These are phyloP conservation scores for Barnardius zonarius DNA, from an alignment of 2,113 vertebrate genomes.

Conservation along the genomic window DNA sequence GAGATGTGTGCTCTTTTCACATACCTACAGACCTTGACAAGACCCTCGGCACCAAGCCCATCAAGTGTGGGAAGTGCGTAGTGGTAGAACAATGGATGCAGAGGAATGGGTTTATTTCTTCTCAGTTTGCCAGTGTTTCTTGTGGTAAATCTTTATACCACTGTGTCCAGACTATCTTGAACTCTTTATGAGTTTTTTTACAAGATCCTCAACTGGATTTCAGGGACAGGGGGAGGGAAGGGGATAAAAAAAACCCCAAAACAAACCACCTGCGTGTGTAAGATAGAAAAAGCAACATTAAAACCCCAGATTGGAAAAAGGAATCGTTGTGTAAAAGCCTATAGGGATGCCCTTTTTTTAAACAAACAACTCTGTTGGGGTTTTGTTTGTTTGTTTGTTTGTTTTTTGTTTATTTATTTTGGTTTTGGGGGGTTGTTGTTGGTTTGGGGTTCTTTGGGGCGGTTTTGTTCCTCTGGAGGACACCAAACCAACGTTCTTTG, in stretches of 20 bases:
- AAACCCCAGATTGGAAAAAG: not conserved
- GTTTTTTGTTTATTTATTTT: not conserved
- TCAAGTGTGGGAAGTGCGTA: fast-evolving
- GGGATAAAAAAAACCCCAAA: not conserved
- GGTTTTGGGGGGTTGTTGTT: not conserved
- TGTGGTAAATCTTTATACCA: not conserved
- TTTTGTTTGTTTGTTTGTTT: not conserved
- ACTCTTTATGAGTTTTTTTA: not conserved
- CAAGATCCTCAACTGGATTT: not conserved
- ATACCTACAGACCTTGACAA: not conserved
- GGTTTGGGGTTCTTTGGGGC: not conserved
- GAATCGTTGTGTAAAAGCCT: not conserved
- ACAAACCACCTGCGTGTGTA: not conserved
- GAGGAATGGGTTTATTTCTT: not conserved
- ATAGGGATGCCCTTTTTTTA: not conserved
- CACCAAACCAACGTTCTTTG: not conserved
- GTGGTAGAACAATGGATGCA: not conserved
- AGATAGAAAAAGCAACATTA: not conserved
- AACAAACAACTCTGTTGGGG: not conserved
- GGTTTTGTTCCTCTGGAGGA: not conserved
- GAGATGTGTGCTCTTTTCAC: too few species aligned
- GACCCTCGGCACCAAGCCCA: not conserved
- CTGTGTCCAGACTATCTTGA: not conserved
- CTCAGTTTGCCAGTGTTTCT: not conserved
- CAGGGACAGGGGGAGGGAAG: fast-evolving